Evolutionary conservation across 2,113 vertebrate species (phyloP), one percentile per base, ranked within the genome.

Genomic region (Prinia subflava): DNA sequence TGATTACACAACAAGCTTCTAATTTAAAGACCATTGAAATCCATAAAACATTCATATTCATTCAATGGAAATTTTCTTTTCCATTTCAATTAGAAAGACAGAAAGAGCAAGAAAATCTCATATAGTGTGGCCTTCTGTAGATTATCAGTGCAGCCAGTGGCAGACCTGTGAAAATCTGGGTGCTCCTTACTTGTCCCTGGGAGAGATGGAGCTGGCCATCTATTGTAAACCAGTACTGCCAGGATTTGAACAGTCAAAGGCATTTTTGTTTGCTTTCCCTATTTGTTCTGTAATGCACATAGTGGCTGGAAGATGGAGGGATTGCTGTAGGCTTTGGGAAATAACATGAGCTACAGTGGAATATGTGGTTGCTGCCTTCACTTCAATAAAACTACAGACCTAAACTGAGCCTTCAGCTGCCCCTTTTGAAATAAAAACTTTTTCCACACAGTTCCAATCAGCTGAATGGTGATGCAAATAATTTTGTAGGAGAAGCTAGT

Each of bases 171-270:
- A 89, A 87, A 89, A 70, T 23, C n/a, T 91, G 53, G n/a, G 47
- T 42, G 67, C 50, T 46, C 39, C 81, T 57, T 53, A 50, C 44
- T 83, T 55, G 73, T 89, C 57, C 60, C 74, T 67, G 41, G 71
- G 88, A 74, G 77, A 90, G 42, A 21, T 23, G 27, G 83, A 94
- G 52, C 64, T 89, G 82, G 63, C 94, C 77, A 53, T 37, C 63
- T 84, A 77, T 5, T 73, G 94, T 96, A 98, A 97, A 97, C 47
- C 89, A 69, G 73, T 52, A 55, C 77, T 96, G 92, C 60, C 74
- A 91, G 65, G 92, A 80, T 97, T 77, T 95, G 77, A 81, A 87
- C 73, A 97, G 84, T 83, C 96, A 95, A 96, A 97, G 95, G 94
- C 94, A 83, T 53, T 90, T 87, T 33, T 83, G 64, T 95, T 94